Conservation (phyloP, 2,797 vertebrate genomes). For the Gastrophryne carolinensis region DNA sequence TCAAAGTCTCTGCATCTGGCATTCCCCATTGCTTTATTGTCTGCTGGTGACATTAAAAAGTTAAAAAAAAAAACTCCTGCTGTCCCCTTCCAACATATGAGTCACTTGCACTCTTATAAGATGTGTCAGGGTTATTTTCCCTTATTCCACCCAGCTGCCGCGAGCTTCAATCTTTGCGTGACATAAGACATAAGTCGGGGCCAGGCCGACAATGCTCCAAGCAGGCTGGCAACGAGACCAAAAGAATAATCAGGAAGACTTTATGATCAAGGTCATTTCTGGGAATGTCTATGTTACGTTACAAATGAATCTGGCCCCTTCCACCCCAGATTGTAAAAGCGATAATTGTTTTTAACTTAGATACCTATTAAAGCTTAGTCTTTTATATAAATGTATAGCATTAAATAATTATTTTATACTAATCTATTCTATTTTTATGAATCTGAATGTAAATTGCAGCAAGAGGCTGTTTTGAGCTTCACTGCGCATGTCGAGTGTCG, state of each 20-base stretch:
- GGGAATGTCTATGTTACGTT: too few relatives aligned
- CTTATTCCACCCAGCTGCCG: not conserved
- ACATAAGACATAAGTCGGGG: slow-evolving; percentile 29
- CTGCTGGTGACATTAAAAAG: not conserved
- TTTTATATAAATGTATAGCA: too few relatives aligned
- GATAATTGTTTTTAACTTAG: too few relatives aligned
- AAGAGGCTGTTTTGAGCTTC: too few relatives aligned
- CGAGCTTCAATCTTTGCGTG: slow-evolving; percentile 2
- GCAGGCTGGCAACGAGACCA: slow-evolving; percentile 10
- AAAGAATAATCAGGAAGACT: slow-evolving; percentile 2
- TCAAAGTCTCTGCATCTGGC: not conserved
- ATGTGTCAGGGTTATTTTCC: not conserved
- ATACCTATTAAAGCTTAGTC: too few relatives aligned
- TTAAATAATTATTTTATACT: too few relatives aligned
- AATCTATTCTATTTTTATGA: too few relatives aligned
- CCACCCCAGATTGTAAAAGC: too few relatives aligned
- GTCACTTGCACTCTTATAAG: not conserved
- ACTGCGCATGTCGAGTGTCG: too few relatives aligned
- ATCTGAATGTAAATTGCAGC: too few relatives aligned
- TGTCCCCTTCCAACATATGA: not conserved
- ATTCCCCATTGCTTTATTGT: not conserved
- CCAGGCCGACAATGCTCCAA: slow-evolving; percentile 2
- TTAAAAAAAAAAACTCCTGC: not conserved
- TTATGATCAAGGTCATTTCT: too few relatives aligned
- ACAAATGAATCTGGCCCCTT: too few relatives aligned